Base-by-base conservation (phyloP, 2,888 invertebrate genomes). In the Eupithecia exiguata region DNA sequence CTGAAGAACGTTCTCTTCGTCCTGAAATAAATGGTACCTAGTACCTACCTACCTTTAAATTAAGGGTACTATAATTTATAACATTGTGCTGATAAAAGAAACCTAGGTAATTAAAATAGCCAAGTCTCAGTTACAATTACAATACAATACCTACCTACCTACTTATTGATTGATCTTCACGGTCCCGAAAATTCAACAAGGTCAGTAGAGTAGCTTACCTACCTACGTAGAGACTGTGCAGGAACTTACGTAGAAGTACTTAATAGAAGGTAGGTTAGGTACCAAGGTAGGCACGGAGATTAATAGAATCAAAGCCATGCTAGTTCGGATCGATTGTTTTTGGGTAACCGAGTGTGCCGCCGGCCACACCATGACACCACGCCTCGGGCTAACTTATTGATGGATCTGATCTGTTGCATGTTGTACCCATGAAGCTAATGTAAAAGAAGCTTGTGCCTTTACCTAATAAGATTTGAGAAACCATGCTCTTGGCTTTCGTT, bases 311-410 rank as follows among this genome's bases (percentile, higher is more conserved):
- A n/a, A 83, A 71, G 69, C 75, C 40, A 53, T 21, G 77, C 76
- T 70, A 85, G 86, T 85, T 84, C 89, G 80, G 84, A 81, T 75
- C 85, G 84, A 91, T 92, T 92, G 92, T 92, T 85, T 90, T 81
- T 85, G 86, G 61, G 74, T 86, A 91, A 89, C 88, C 81, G 85
- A 83, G 86, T 86, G 88, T 87, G 85, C 81, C 88, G 85, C 91
- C 90, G 90, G 86, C 78, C 83, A 18, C 7, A 10, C 3, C 5
- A n/a, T n/a, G 14, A 14, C 16, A 30, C 30, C 30, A 30, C 30
- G 16, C 14, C 43, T 5, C 40, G 30, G 25, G 84, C 16, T 86
- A 86, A 84, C 18, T 5, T 58, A n/a, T 25, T 58, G 10, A 58
- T 58, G 58, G n/a, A n/a, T n/a, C n/a, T n/a, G n/a, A 25, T 58